Evolutionary conservation across 1,140 invertebrate genomes (phyloP).

Genomic region (Eriosoma lanigerum): DNA sequence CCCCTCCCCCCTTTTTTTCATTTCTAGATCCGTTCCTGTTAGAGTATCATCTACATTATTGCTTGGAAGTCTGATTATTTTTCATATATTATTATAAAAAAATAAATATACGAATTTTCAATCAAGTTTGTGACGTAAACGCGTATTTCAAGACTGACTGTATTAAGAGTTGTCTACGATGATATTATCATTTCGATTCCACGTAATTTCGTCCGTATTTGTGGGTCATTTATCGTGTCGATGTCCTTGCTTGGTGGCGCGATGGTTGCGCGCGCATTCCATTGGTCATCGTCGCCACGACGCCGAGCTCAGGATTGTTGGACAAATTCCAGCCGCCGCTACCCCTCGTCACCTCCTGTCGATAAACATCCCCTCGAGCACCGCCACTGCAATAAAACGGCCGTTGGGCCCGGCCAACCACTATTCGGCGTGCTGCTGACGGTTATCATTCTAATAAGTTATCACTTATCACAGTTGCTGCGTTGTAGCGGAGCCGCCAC

Average conservation of each 20-base stretch:
- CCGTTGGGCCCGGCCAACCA: slow-evolving; percentile 11
- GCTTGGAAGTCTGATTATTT: too few species aligned
- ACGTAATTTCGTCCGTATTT: neutral
- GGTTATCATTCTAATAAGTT: slow-evolving; percentile 11
- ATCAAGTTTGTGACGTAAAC: too few species aligned
- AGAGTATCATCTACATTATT: too few species aligned
- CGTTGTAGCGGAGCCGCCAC: slow-evolving; percentile 41
- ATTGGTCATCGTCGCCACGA: neutral
- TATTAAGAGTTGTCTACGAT: neutral
- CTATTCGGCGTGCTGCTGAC: neutral
- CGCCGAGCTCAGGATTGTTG: neutral
- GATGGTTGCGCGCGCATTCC: neutral
- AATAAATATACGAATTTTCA: too few species aligned
- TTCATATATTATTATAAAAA: too few species aligned
- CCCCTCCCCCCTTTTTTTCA: too few species aligned
- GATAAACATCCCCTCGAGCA: too few species aligned
- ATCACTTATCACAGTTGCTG: slow-evolving; percentile 38
- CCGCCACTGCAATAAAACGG: neutral
- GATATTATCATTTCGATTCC: slow-evolving; percentile 10
- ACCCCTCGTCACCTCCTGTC: neutral
- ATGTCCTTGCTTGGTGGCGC: neutral
- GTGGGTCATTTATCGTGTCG: slow-evolving; percentile 3
- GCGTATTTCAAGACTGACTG: too few species aligned
- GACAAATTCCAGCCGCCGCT: slow-evolving; percentile 22
- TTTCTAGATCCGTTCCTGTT: too few species aligned